These are phyloP conservation scores for Microcebus tavaratra DNA, from an alignment of 2,113 vertebrate genomes.

Conservation along the genomic window DNA sequence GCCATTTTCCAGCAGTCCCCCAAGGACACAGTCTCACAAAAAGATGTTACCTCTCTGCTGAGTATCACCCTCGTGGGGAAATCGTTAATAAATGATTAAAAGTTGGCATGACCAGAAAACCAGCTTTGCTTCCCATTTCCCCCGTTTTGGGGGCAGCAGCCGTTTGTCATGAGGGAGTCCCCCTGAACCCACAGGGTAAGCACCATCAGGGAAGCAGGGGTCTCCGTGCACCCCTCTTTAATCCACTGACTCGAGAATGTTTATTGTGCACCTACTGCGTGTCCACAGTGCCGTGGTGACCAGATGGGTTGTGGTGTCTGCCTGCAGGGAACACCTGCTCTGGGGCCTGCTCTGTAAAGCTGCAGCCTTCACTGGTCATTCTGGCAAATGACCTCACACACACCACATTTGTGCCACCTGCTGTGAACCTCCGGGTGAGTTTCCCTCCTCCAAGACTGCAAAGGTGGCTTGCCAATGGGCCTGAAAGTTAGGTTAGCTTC, in stretches of 20 bases:
- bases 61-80: constrained; percentile 35
- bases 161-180: neutral
- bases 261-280: neutral
- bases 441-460: neutral
- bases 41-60: constrained; percentile 76
- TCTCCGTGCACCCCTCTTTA: neutral
- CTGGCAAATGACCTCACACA: neutral
- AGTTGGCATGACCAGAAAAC: constrained; percentile 1
- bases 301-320: fast-evolving
- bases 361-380: fast-evolving
- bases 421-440: fast-evolving
- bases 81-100: constrained; percentile 68
- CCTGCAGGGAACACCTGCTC: neutral
- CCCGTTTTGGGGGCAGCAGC: neutral
- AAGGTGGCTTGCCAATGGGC: neutral
- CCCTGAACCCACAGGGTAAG: neutral
- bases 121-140: neutral
- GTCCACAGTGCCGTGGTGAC: fast-evolving
- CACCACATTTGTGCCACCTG: neutral
- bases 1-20: constrained; percentile 73
- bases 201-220: neutral
- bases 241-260: neutral
- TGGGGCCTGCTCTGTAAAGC: neutral
- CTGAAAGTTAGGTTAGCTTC: neutral
- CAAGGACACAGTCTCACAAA: constrained; percentile 74